These are phyloP conservation scores for Pseudochirops corinnae DNA, from an alignment of 2,797 vertebrate species.

Conservation along the genomic window DNA sequence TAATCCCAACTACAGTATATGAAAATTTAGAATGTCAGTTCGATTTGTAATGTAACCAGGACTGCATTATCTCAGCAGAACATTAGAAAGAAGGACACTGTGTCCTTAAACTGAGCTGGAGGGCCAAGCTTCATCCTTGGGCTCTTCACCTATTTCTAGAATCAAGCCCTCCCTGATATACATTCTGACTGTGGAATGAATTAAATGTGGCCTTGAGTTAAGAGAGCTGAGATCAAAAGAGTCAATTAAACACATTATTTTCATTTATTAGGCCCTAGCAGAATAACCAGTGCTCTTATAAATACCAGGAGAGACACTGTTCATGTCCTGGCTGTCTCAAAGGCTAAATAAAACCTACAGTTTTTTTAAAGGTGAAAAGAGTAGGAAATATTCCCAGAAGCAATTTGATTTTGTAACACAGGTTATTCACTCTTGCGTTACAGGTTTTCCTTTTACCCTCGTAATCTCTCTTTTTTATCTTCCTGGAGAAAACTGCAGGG, in stretches of 20 bases:
- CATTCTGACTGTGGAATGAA: slow-evolving; percentile 26
- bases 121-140: not conserved
- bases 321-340: slow-evolving; percentile 23
- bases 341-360: slow-evolving; percentile 3
- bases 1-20: not conserved
- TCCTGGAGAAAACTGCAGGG: not conserved
- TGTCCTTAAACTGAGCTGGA: not conserved
- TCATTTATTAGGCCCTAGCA: slow-evolving; percentile 29
- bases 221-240: slow-evolving; percentile 28
- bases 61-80: not conserved
- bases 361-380: slow-evolving; percentile 36
- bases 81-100: not conserved
- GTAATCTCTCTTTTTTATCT: slow-evolving; percentile 1
- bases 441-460: not conserved
- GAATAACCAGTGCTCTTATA: slow-evolving; percentile 19
- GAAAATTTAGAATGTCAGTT: slow-evolving; percentile 34
- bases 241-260: slow-evolving; percentile 14
- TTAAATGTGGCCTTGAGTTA: slow-evolving; percentile 11
- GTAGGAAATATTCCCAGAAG: slow-evolving; percentile 13
- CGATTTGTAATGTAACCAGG: slow-evolving; percentile 4
- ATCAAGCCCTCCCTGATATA: slow-evolving; percentile 18
- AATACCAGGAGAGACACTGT: slow-evolving; percentile 13
- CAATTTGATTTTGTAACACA: slow-evolving; percentile 7
- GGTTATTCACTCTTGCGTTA: slow-evolving; percentile 3
- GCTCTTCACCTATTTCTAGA: slow-evolving; percentile 27